A percentile compares a stretch with the other conserved stretches of the same genome.
Conservation (phyloP, 2,113 vertebrate genomes). For the Pachypanchax playfairii region DNA sequence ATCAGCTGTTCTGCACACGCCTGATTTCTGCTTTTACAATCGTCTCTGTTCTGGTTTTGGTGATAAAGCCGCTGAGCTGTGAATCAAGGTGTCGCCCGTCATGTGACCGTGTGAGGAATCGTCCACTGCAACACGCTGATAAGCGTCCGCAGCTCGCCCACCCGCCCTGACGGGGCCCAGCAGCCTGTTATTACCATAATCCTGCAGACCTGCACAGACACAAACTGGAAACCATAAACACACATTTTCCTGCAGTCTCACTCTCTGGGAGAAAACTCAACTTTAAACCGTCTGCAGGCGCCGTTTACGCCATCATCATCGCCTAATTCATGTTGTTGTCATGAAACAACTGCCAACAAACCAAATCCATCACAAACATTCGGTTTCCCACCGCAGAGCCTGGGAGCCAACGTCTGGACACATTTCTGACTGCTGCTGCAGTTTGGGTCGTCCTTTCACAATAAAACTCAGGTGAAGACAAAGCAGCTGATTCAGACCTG, state of each 20-base stretch:
- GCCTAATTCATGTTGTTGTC: constrained; percentile 14
- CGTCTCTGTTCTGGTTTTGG: constrained; percentile 7
- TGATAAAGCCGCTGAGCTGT: constrained; percentile 46
- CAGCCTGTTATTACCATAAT: constrained; percentile 63
- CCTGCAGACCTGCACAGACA: constrained; percentile 49
- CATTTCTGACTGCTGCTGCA: not conserved
- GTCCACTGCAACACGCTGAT: constrained; percentile 65
- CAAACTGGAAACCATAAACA: constrained; percentile 25
- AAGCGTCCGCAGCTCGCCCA: constrained; percentile 52
- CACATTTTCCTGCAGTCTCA: constrained; percentile 10
- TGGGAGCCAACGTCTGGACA: constrained; percentile 17
- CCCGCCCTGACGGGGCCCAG: constrained; percentile 27
- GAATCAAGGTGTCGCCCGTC: constrained; percentile 50
- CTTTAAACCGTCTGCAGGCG: not conserved
- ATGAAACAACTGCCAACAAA: constrained; percentile 7
- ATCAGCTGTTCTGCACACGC: constrained; percentile 11
- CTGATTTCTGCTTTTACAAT: constrained; percentile 9
- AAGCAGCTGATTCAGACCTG: no score
- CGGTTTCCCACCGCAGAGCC: constrained; percentile 12
- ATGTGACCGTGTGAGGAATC: constrained; percentile 50
- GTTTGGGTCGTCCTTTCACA: not conserved
- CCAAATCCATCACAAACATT: not conserved
- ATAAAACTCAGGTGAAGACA: not conserved
- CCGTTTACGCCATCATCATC: not conserved
- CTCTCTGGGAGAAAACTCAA: no score